These are phyloP conservation scores for Steromphala cineraria DNA, from an alignment of 2,888 invertebrate genomes.

Conservation along the genomic window DNA sequence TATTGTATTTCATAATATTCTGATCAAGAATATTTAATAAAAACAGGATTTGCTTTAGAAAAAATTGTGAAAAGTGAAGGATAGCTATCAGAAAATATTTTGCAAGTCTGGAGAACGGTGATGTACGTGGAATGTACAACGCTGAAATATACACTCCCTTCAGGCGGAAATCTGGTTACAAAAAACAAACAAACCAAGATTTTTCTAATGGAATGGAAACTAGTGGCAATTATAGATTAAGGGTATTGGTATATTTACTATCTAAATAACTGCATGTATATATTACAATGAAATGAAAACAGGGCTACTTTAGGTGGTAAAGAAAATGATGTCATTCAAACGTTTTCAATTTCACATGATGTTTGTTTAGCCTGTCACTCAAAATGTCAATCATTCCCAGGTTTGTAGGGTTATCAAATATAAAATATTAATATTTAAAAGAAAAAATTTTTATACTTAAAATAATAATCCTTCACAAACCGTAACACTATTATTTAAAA, in stretches of 20 bases:
- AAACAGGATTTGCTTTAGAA: too few species aligned
- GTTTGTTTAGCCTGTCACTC: not conserved
- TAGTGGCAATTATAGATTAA: slow-evolving; percentile 6
- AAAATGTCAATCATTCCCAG: not conserved
- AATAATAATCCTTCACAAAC: not conserved
- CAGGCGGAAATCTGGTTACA: not conserved
- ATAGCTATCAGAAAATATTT: too few species aligned
- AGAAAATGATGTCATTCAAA: slow-evolving; percentile 6
- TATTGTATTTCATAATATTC: not conserved
- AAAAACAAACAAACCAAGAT: not conserved
- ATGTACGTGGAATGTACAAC: not conserved
- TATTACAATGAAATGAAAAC: not conserved
- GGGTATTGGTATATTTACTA: not conserved
- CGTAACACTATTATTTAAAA: too few species aligned
- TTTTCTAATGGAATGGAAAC: not conserved
- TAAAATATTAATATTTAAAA: not conserved
- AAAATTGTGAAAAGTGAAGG: too few species aligned
- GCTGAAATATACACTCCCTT: not conserved
- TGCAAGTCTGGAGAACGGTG: not conserved
- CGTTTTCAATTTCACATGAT: not conserved
- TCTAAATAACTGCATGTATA: not conserved
- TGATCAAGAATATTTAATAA: too few species aligned
- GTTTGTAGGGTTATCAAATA: not conserved
- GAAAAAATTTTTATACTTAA: not conserved
- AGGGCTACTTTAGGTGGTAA: not conserved